Base-by-base conservation (phyloP, 2,113 vertebrate species). In the Anarhynchus alexandrinus region DNA sequence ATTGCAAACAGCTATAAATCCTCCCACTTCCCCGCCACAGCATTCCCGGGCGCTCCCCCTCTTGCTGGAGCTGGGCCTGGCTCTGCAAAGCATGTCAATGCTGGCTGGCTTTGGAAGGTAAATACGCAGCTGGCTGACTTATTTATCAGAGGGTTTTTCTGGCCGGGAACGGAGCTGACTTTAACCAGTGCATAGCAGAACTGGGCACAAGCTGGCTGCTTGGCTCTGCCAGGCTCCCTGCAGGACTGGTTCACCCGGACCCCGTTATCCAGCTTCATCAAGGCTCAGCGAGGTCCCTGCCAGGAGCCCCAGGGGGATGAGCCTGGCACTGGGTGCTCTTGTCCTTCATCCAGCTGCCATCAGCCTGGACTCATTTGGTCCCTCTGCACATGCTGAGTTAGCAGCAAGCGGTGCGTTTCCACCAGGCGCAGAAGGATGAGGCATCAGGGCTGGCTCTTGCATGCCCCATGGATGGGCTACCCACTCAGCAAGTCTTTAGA, bases 1-100 rank as follows among this genome's bases (percentile, higher is more conserved):
- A 71, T 25, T 5, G 13, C 88, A 87, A 94, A 94, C 36, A 69
- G 74, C 70, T 42, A 25, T 86, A 96, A 95, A 97, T 91, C 77
- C 92, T 95, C 86, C 80, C 4, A 2, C 66, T 51, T 59, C 72
- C 52, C 76, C 6, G 0, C 51, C 8, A 2, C 47, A 27, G 80
- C 79, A 90, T 92, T 96, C 94, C 72, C 40, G 0, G 88, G 65
- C 57, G 2, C 90, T 92, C 95, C 92, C 77, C 66, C 91, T 95
- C 69, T 76, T 6, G 0, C 69, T 92, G 92, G 64, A 88, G 59
- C 67, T 27, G 55, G 82, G 88, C 67, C 76, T 95, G 90, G 73
- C 61, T 69, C 77, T 45, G 58, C 74, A 62, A n/a, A 94, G 77
- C 73, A 8, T 57, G 64, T 94, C 92, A 82, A 43, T 10, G 34